Base-by-base conservation (phyloP, 2,888 invertebrate genomes). In the Hirtodrosophila alboralis region DNA sequence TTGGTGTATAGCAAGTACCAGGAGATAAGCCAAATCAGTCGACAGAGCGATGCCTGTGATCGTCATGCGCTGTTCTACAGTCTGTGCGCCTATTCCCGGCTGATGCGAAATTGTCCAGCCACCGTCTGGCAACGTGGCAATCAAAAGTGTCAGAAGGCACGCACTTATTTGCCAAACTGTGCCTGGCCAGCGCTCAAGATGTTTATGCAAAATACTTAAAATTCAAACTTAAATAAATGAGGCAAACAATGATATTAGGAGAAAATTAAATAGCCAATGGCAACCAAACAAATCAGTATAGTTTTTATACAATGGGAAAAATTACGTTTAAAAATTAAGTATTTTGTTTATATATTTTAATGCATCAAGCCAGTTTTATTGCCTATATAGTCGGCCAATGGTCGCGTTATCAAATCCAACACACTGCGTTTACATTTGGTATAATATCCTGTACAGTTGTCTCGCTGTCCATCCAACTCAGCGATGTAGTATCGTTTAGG, bases 401-500 rank as follows among this genome's bases (percentile, higher is more conserved):
- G 77, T 3, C 74, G 73, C 18, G 89, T 87, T 59, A 89, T 88
- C n/a, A 88, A 57, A 40, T 88, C 83, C 31, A 89, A 51, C 30
- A 89, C 51, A 57, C 86, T 89, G 14, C 78, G 75, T 0, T 52
- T 23, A 37, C 89, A 89, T 2, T 65, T 45, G 5, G 26, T 2
- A 0, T 44, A 26, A 36, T 88, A 89, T 10, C 27, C 38, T 0
- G 27, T 18, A 10, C 89, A 89, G 2, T 77, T 61, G 4, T 77
- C 71, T 7, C 71, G 57, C n/a, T 56, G 31, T 0, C 89, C 89
- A 31, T 80, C 73, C n/a, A 66, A 16, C 45, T 89, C 88, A 0
- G 89, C 89, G n/a, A 70, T 67, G 52, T 89, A 89, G 33, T 88
- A 89, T 4, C 63, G 45, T 13, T 74, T 30, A 3, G 88, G 80